Percentiles rank a stretch among this genome's conserved stretches.
These are phyloP conservation scores for Sapayoa aenigma DNA, from an alignment of 2,113 vertebrate genomes.

Conservation along the genomic window DNA sequence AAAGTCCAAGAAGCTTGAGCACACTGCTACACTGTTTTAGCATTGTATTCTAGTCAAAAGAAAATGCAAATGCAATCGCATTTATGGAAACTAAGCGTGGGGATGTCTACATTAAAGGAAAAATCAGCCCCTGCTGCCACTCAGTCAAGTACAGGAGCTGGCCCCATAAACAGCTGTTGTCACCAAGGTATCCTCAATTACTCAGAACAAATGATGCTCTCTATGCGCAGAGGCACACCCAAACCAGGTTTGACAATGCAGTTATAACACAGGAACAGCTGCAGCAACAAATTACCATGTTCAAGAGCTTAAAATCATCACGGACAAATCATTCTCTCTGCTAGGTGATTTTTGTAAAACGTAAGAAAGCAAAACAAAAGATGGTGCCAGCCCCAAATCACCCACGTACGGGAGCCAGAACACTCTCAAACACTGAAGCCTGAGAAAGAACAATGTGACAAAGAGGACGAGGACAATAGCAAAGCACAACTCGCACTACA, in stretches of 20 bases:
- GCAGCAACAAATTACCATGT: conserved; percentile 10
- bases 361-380: conserved; percentile 22
- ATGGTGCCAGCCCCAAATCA: conserved; percentile 1
- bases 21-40: not conserved
- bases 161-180: not conserved
- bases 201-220: not conserved
- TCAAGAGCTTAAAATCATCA: conserved; percentile 14
- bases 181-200: conserved; percentile 35
- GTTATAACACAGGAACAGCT: not conserved
- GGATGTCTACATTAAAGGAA: not conserved
- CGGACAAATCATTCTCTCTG: not conserved
- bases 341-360: conserved; percentile 8
- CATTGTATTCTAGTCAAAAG: not conserved
- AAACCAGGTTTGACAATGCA: not conserved
- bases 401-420: not conserved
- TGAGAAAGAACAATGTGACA: conserved; percentile 11
- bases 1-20: not conserved
- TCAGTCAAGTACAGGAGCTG: not conserved
- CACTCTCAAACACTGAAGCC: not conserved
- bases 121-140: not conserved
- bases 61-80: conserved; percentile 37
- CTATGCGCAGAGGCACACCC: not conserved
- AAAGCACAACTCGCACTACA: conserved; percentile 12
- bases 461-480: conserved; percentile 8
- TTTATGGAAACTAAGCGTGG: not conserved